Evolutionary conservation across 1,140 invertebrate genomes (phyloP), one percentile per base, ranked within the genome.

Genomic region (Leptonema lineaticorne): DNA sequence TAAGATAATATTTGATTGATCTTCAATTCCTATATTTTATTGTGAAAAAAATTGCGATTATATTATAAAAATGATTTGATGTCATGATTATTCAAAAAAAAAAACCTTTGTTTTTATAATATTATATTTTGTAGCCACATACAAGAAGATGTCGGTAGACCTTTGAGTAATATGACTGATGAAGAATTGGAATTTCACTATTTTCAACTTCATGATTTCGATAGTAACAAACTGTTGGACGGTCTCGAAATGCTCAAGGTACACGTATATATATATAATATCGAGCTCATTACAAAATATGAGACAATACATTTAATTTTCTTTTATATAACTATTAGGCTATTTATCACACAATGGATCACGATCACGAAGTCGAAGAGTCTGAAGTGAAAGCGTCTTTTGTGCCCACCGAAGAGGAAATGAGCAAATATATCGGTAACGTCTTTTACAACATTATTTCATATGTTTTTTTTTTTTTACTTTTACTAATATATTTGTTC

Each of bases 171-270:
- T 63, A 87, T 92, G 85, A 85, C 85, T 0, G 84, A 87, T 2
- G 88, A 91, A 75, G 90, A 93, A 76, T 77, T 92, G 70, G 90
- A 92, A 75, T 84, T 87, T 69, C 83, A 85, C 73, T 83, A 83
- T 77, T 85, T 82, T 72, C 91, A 90, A 74, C 77, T 90, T 9
- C 92, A 94, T 72, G 92, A 94, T 75, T 87, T 87, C 71, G 91
- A 94, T 74, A 89, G 88, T 73, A 92, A 94, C 75, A 88, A 85
- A 0, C 89, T 88, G 75, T 79, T 94, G 57, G 92, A 94, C 78
- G 92, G 92, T 8, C 77, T 93, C 50, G 92, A 94, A 82, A 85
- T 94, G 69, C 76, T 93, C 33, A 83, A 83, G 76, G 81, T 82
- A 74, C 50, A 77, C 58, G 50, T 22, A 33, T 48, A 8, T 48